Evolutionary conservation across 2,113 vertebrate genomes (phyloP).

Genomic region (Probosciger aterrimus): DNA sequence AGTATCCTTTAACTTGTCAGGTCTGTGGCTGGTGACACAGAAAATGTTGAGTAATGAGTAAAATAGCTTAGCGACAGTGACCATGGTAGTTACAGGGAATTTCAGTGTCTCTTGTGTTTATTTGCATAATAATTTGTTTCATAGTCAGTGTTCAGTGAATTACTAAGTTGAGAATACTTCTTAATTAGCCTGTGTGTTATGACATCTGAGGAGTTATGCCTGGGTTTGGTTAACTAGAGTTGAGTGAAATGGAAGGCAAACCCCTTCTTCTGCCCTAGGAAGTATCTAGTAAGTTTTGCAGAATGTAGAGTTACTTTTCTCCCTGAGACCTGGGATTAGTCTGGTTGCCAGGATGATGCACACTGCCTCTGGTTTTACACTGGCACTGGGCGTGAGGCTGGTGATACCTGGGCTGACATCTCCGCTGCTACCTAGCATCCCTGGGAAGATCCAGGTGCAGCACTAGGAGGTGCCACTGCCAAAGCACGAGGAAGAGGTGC

Average conservation of each 20-base stretch:
- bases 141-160: conserved; percentile 31
- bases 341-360: not conserved
- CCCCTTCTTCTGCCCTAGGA: not conserved
- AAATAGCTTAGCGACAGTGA: conserved; percentile 3
- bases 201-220: not conserved
- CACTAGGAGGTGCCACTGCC: not conserved
- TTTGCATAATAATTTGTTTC: conserved; percentile 48
- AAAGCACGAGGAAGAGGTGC: rapidly evolving
- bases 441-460: not conserved
- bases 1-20: conserved; percentile 21
- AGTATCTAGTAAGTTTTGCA: not conserved
- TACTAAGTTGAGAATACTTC: conserved; percentile 30
- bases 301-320: not conserved
- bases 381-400: not conserved
- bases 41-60: not conserved
- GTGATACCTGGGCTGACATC: not conserved
- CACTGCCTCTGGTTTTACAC: not conserved
- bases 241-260: not conserved
- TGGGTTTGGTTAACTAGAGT: conserved; percentile 4
- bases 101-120: conserved; percentile 10
- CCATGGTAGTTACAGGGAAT: not conserved
- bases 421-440: not conserved
- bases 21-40: conserved; percentile 1
- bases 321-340: not conserved
- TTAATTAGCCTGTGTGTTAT: conserved; percentile 38